Percentiles rank a stretch among this genome's conserved stretches.
phyloP scores from a whole-genome alignment of 2,888 invertebrate species.

The Synergus gifuensis region DNA sequence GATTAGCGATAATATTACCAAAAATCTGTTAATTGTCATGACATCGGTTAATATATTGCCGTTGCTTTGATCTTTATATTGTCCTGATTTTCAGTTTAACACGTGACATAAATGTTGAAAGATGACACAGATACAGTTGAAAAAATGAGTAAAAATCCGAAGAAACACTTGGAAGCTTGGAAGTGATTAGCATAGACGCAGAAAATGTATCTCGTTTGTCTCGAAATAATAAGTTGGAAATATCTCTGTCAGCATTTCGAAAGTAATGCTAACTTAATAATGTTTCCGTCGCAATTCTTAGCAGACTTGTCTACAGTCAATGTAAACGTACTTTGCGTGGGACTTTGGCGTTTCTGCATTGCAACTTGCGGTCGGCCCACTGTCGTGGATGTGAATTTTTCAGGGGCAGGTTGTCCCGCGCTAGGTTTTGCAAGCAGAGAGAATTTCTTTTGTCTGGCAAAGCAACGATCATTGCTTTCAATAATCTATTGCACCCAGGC shows the following conservation, averaged over 20 bases:
- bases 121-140: conserved; percentile 12
- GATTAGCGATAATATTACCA: conserved; percentile 21
- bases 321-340: conserved; percentile 40
- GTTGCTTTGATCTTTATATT: conserved; percentile 11
- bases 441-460: conserved; percentile 32
- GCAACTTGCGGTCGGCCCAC: conserved; percentile 32
- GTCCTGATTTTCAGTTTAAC: conserved; percentile 29
- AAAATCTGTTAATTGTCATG: no score
- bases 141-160: not conserved
- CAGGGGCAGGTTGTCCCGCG: conserved; percentile 38
- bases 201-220: not conserved
- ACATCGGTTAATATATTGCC: no score
- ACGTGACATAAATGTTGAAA: conserved; percentile 12
- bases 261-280: not conserved
- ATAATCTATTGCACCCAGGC: conserved; percentile 28
- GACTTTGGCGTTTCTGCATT: conserved; percentile 24
- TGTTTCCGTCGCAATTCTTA: not conserved
- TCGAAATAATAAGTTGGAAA: not conserved
- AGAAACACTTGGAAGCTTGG: not conserved
- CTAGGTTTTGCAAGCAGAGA: conserved; percentile 17
- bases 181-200: not conserved
- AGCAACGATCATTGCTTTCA: conserved; percentile 35
- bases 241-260: conserved; percentile 15
- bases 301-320: conserved; percentile 15
- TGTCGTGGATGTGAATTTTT: conserved; percentile 26